Percentiles rank a stretch among this genome's conserved stretches.
Conservation (phyloP, 2,888 invertebrate genomes). For the Parochlus steinenii region DNA sequence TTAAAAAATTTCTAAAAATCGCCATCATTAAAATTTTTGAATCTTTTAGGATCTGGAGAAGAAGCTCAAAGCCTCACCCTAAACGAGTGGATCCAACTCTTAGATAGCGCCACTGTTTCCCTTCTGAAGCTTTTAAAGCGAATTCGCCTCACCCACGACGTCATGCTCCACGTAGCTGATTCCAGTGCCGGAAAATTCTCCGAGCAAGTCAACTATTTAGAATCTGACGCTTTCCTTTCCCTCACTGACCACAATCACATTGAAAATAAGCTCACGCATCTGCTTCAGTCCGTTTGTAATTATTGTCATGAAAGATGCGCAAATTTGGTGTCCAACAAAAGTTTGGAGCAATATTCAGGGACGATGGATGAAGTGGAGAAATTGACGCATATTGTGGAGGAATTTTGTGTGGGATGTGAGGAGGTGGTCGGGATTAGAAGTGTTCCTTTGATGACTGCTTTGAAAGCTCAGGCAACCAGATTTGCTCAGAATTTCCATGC, state of each 20-base stretch:
- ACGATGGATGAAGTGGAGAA: constrained; percentile 59
- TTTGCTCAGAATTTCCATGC: constrained; percentile 84
- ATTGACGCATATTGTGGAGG: constrained; percentile 58
- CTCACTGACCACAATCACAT: constrained; percentile 51
- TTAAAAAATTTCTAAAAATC: constrained; percentile 13
- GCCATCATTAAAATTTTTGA: too few relatives aligned
- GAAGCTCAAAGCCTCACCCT: constrained; percentile 40
- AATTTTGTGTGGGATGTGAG: constrained; percentile 61
- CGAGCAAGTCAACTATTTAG: constrained; percentile 33
- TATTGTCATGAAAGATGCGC: constrained; percentile 87
- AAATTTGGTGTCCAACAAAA: constrained; percentile 66
- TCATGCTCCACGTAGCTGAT: constrained; percentile 60
- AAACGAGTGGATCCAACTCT: constrained; percentile 49
- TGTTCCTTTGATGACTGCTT: constrained; percentile 61
- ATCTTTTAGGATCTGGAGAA: constrained; percentile 28
- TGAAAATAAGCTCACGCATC: constrained; percentile 52
- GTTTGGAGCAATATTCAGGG: constrained; percentile 50
- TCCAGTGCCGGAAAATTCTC: constrained; percentile 38
- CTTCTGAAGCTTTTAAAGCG: constrained; percentile 53
- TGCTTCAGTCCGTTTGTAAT: constrained; percentile 70
- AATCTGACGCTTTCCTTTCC: constrained; percentile 50
- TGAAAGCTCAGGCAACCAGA: constrained; percentile 76
- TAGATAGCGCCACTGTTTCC: constrained; percentile 46
- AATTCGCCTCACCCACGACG: constrained; percentile 54
- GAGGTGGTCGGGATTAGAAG: constrained; percentile 56